Evolutionary conservation across 2,113 vertebrate species (phyloP), one percentile per base, ranked within the genome.

Genomic region (Sceloporus undulatus): DNA sequence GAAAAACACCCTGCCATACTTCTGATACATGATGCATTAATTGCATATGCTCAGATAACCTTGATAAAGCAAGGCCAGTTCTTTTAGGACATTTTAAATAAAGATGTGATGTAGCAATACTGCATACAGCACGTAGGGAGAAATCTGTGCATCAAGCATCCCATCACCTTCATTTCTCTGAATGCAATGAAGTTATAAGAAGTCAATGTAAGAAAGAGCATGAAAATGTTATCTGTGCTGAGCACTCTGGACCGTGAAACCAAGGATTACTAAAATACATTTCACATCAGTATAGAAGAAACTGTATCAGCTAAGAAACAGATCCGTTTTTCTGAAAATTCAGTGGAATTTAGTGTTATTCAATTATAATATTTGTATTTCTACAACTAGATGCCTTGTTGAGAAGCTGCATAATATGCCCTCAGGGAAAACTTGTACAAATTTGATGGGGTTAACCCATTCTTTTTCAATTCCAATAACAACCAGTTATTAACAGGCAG

Each of bases 111-210:
- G 76, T 38, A 6, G 66, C 76, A 70, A 48, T 38, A 70, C 11
- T 56, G 77, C 62, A n/a, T 86, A 8, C 23, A 86, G 66, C 16
- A 62, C 2, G 66, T 23, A 23, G 68, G 73, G 40, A 56, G 42
- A 68, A 48, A 62, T 21, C 16, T 52, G 38, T 85, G 25, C 78
- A 85, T 78, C 56, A 92, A 93, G 91, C 92, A 94, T 94, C 94
- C 93, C 94, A 95, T 94, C 92, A 68, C 91, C 93, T 92, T 94
- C 88, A 87, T 95, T 95, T 94, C 89, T 93, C 90, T 93, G 94
- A 93, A 95, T 94, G 93, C 94, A 94, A 91, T 92, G 88, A 92
- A 92, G 93, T 95, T 95, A 94, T 94, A 95, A 93, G 90, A 93
- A 94, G 94, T 95, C 93, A 91, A 68, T 68, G 10, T 66, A 85